Evolutionary conservation across 1,140 invertebrate genomes (phyloP), one percentile per base, ranked within the genome.

Genomic region (Atta cephalotes): DNA sequence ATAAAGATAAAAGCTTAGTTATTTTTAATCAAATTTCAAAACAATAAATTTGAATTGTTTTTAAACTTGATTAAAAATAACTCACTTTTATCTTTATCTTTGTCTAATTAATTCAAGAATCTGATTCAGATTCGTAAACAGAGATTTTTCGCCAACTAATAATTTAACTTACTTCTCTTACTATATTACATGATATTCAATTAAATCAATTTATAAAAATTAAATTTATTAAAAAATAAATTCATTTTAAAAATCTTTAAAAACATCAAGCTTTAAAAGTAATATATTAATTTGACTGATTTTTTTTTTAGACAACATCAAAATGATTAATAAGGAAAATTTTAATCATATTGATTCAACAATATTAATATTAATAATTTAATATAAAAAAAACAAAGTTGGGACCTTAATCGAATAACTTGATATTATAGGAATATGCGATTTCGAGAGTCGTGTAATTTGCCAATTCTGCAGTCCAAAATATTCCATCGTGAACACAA

Each of bases 401-500:
- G 2, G 0, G 3, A 25, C 2, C 3, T 35, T 28, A 71, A 12
- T 14, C 21, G 10, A 76, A 16, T 49, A 16, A 0, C 18, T 3
- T 21, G 35, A 2, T 6, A 28, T 62, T 25, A 82, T 9, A 45
- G 21, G 6, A 56, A 62, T 25, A 16, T 51, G 21, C 4, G 28
- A 68, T 16, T 76, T n/a, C 28, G 35, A 7, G 39, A 82, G 25
- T 31, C 18, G 35, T 12, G 10, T 18, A 18, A 70, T 70, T 56
- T 31, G 65, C 31, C 28, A 35, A 82, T 82, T 81, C 18, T 18
- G n/a, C 31, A 16, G 56, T 35, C 25, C 56, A 39, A 74, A 58
- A 84, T 63, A 84, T 51, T 62, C 56, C 28, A 16, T 81, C 51
- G 70, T 35, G 68, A 84, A 63, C 80, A 84, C 56, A n/a, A 76